Conservation (phyloP, 1,140 invertebrate species). For the Galleria mellonella region DNA sequence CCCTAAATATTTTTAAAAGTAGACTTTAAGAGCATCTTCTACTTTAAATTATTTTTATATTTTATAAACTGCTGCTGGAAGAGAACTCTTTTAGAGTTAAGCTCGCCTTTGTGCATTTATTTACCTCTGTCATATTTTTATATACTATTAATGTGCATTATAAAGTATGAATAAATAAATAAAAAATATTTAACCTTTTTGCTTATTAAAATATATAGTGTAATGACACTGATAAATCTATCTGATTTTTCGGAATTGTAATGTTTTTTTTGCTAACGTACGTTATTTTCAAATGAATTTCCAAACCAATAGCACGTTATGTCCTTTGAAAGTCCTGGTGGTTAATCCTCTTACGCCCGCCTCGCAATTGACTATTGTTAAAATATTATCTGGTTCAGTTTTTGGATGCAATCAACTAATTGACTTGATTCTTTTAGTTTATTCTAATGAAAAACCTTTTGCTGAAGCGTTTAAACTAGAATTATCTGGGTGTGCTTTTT, state of each 20-base stretch:
- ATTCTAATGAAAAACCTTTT: conserved; percentile 33
- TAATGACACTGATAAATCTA: too few relatives aligned
- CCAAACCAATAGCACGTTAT: conserved; percentile 17
- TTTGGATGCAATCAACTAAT: conserved; percentile 44
- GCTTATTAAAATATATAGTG: too few relatives aligned
- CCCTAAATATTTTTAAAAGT: too few relatives aligned
- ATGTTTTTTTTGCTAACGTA: neutral
- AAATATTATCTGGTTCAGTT: conserved; percentile 43
- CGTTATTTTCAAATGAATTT: conserved; percentile 38
- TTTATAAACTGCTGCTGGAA: too few relatives aligned
- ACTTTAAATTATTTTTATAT: too few relatives aligned
- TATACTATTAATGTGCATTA: too few relatives aligned
- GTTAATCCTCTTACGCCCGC: conserved; percentile 40
- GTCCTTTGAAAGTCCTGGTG: conserved; percentile 44
- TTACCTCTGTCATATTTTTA: too few relatives aligned
- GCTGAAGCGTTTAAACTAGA: conserved; percentile 39
- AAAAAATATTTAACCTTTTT: too few relatives aligned
- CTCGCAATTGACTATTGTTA: conserved; percentile 33
- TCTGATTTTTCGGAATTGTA: neutral
- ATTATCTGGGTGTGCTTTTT: conserved; percentile 42
- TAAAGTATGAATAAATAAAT: too few relatives aligned
- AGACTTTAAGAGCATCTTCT: too few relatives aligned
- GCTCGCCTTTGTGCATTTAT: too few relatives aligned
- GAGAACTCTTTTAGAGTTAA: too few relatives aligned
- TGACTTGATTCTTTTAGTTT: conserved; percentile 46